Evolutionary conservation across 1,140 invertebrate genomes (phyloP).

Genomic region (Drosophila pectinifera): DNA sequence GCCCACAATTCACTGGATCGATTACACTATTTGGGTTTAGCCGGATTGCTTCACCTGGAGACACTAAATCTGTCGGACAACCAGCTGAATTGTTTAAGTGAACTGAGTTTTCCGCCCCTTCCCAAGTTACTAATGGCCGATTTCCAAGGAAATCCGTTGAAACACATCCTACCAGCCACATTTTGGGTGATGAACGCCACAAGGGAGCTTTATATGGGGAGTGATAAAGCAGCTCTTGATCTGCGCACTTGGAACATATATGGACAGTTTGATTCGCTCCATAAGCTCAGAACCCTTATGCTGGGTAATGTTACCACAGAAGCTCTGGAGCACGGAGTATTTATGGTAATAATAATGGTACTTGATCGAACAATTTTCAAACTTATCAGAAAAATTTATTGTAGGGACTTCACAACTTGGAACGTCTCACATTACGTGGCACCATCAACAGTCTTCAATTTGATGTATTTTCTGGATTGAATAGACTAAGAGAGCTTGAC

Average conservation of each 20-base stretch:
- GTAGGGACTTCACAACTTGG: slow-evolving; percentile 78
- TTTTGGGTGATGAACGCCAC: slow-evolving; percentile 91
- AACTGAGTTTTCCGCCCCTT: slow-evolving; percentile 89
- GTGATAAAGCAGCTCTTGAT: slow-evolving; percentile 85
- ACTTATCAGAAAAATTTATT: not conserved
- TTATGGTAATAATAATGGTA: slow-evolving; percentile 76
- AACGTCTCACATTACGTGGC: slow-evolving; percentile 84
- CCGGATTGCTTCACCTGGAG: slow-evolving; percentile 88
- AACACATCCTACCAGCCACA: slow-evolving; percentile 88
- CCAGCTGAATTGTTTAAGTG: slow-evolving; percentile 89
- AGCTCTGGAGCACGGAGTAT: slow-evolving; percentile 87
- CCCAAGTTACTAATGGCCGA: slow-evolving; percentile 87
- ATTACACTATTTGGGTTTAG: slow-evolving; percentile 88
- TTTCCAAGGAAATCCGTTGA: slow-evolving; percentile 89
- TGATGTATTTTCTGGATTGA: slow-evolving; percentile 88
- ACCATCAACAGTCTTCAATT: slow-evolving; percentile 87
- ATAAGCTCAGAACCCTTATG: slow-evolving; percentile 86
- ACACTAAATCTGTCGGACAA: slow-evolving; percentile 88
- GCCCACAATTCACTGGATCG: slow-evolving; percentile 88
- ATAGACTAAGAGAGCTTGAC: slow-evolving; percentile 87
- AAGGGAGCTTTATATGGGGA: slow-evolving; percentile 87
- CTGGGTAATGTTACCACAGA: slow-evolving; percentile 87
- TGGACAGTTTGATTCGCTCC: slow-evolving; percentile 88
- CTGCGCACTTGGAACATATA: slow-evolving; percentile 85
- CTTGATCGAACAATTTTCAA: not conserved